These are phyloP conservation scores for Stenodema calcarata DNA, from an alignment of 2,888 invertebrate genomes.

Conservation along the genomic window DNA sequence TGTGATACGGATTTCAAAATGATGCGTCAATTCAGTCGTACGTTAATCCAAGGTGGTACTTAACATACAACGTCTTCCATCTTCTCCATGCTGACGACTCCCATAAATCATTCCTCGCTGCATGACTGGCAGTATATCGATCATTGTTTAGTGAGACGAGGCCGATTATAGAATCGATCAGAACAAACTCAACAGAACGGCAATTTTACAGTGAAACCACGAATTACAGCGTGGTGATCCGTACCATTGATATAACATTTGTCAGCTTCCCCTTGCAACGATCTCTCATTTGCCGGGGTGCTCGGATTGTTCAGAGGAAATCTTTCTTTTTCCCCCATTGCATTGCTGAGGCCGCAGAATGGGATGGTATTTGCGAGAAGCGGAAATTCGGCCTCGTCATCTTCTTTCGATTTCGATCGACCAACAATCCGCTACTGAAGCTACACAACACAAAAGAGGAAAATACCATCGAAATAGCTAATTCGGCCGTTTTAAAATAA, in stretches of 20 bases:
- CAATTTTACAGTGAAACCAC: background rate
- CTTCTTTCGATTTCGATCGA: background rate
- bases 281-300: background rate
- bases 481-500: background rate
- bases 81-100: too few species aligned
- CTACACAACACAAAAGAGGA: background rate
- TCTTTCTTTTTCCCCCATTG: too few species aligned
- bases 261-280: background rate
- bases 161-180: background rate
- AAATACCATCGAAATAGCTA: background rate
- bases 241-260: slow-evolving; percentile 8
- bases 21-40: too few species aligned
- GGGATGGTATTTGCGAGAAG: background rate
- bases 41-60: too few species aligned
- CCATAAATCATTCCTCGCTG: too few species aligned
- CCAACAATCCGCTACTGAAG: background rate
- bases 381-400: background rate
- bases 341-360: background rate
- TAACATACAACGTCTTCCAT: too few species aligned
- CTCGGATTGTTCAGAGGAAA: slow-evolving; percentile 13
- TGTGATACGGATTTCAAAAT: too few species aligned
- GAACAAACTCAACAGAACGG: background rate
- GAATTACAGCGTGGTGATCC: background rate
- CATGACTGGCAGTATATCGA: background rate
- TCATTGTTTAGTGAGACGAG: background rate